Evolutionary conservation across 2,113 vertebrate species (phyloP).

Genomic region (Amphilophus citrinellus): DNA sequence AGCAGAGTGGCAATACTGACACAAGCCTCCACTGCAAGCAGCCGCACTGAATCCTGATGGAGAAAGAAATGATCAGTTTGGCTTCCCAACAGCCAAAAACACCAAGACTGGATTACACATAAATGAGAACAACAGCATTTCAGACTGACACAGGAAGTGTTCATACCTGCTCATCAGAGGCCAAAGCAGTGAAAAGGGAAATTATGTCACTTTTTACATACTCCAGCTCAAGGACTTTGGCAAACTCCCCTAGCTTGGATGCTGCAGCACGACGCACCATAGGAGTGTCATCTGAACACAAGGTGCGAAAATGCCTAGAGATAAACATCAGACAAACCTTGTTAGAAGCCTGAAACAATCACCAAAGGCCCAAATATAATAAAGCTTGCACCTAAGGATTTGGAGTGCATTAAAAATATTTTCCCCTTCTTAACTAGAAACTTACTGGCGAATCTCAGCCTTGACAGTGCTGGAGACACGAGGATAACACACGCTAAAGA

Average conservation of each 20-base stretch:
- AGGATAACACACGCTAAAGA: constrained; percentile 92
- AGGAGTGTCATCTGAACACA: constrained; percentile 92
- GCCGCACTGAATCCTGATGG: constrained; percentile 86
- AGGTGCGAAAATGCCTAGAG: constrained; percentile 87
- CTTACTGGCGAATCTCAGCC: constrained; percentile 92
- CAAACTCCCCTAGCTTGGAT: constrained; percentile 92
- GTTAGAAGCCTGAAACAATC: neutral
- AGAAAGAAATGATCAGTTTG: neutral
- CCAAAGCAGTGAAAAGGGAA: constrained; percentile 90
- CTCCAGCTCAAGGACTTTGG: constrained; percentile 92
- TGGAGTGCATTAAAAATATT: neutral
- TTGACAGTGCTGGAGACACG: constrained; percentile 89
- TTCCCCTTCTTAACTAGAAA: constrained; percentile 18
- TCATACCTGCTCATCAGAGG: constrained; percentile 91
- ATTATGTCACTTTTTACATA: constrained; percentile 94
- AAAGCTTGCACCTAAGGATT: neutral
- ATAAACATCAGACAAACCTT: neutral
- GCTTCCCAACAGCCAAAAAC: neutral
- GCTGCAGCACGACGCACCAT: constrained; percentile 93
- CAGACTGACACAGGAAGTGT: neutral
- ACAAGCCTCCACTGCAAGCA: constrained; percentile 90
- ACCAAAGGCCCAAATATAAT: neutral
- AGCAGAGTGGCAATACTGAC: constrained; percentile 89
- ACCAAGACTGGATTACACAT: neutral
- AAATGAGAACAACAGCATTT: neutral